A percentile compares a stretch with the other conserved stretches of the same genome.
phyloP scores from a whole-genome alignment of 2,888 invertebrate genomes.

The Ametastegia equiseti region DNA sequence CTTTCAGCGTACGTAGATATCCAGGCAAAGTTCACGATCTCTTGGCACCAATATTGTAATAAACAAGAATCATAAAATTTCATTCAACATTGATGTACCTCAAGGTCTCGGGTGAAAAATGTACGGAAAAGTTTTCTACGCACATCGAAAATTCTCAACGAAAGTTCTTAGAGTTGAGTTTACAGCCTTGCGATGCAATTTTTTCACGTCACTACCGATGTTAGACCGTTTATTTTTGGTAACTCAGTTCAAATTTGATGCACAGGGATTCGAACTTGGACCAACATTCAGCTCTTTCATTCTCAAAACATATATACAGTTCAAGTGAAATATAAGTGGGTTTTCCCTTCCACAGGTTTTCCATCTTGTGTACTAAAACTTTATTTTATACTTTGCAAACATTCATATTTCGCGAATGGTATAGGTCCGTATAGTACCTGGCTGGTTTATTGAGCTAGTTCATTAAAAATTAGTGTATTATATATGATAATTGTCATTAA shows the following conservation, averaged over 20 bases:
- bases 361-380: too few relatives aligned
- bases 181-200: neutral
- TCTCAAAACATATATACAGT: too few relatives aligned
- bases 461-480: too few relatives aligned
- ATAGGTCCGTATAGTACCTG: too few relatives aligned
- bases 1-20: neutral
- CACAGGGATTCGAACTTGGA: neutral
- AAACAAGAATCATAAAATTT: neutral
- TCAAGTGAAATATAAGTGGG: too few relatives aligned
- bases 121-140: neutral
- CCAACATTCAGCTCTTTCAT: neutral
- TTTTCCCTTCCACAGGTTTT: too few relatives aligned
- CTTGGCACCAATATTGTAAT: neutral
- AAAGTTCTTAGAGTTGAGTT: constrained; percentile 4
- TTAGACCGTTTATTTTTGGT: neutral
- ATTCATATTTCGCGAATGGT: too few relatives aligned
- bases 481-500: neutral
- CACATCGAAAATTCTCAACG: neutral
- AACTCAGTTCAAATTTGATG: neutral
- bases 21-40: neutral
- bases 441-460: too few relatives aligned
- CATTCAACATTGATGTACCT: neutral
- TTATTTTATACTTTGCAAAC: too few relatives aligned
- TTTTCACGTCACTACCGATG: neutral
- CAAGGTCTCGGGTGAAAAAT: neutral